Percentiles rank a stretch among this genome's conserved stretches.
These are phyloP conservation scores for honey bee (Apis mellifera) DNA, from an alignment of 1,140 invertebrate genomes.

Conservation along the genomic window DNA sequence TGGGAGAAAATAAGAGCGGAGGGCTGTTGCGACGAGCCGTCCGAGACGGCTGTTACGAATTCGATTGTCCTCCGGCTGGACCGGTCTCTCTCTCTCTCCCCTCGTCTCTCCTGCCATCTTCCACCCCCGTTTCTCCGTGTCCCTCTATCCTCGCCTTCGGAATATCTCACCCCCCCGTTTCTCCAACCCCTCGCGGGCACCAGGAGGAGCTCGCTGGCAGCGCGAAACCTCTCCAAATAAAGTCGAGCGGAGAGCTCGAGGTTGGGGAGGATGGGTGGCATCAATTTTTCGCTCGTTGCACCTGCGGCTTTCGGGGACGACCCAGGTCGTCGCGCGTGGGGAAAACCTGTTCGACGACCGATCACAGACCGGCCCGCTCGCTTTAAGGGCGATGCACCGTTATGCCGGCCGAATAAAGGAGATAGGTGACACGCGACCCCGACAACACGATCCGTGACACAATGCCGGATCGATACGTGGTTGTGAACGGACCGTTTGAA, in stretches of 20 bases:
- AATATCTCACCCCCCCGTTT: constrained; percentile 36
- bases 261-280: constrained; percentile 48
- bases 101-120: not conserved
- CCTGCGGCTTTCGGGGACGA: constrained; percentile 63
- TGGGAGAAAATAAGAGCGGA: constrained; percentile 53
- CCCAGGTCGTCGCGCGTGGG: not conserved
- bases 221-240: constrained; percentile 64
- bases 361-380: constrained; percentile 48
- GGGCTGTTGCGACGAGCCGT: constrained; percentile 21
- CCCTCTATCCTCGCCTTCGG: constrained; percentile 8
- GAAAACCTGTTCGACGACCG: constrained; percentile 54
- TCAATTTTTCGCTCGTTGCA: constrained; percentile 74
- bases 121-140: not conserved
- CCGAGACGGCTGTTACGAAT: constrained; percentile 63
- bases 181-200: constrained; percentile 26
- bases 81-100: not conserved
- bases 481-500: not conserved
- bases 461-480: not conserved
- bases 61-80: constrained; percentile 65
- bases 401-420: constrained; percentile 23
- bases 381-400: constrained; percentile 58
- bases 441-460: not conserved
- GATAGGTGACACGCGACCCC: constrained; percentile 25
- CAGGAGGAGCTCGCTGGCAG: constrained; percentile 32
- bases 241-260: constrained; percentile 20